Evolutionary conservation across 2,888 invertebrate species (phyloP), one percentile per base, ranked within the genome.

Genomic region (Glaucopsyche alexis): DNA sequence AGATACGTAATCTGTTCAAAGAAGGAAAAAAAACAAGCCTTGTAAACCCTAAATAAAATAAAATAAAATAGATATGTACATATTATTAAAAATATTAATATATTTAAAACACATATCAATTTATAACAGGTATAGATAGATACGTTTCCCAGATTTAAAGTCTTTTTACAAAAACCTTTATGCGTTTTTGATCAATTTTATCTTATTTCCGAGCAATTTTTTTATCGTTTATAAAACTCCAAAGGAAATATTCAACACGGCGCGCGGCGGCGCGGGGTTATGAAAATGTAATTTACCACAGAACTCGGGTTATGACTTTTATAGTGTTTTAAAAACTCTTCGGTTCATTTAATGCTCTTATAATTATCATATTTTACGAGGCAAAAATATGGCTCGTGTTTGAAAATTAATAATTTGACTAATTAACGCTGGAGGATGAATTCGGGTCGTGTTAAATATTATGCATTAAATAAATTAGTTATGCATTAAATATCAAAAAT

Each of bases 401-500:
- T 60, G 60, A 60, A 60, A 60, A 60, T 60, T 60, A 60, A 60
- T 60, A 29, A 60, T 38, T 60, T 13, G 29, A 29, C 38, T 60
- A 60, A 60, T 60, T 60, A 60, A 38, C 60, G 60, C 60, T 4
- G 11, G 47, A 29, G 29, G 29, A 60, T 14, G 60, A 29, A 13
- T 50, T 50, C 29, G 60, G 14, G 13, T 13, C 11, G 47, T 13
- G 47, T 29, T 38, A 60, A 60, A 14, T 60, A 13, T 38, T 60
- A 29, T 60, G 60, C 60, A 60, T 38, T 60, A 60, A 60, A 29
- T 38, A 60, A 60, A 60, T 60, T 60, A 60, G 29, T 60, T 29
- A 38, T 60, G 60, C 60, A 60, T 60, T 60, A 60, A 60, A 60
- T 29, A 60, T 60, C 60, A 60, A 60, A 38, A 60, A 60, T 60